Evolutionary conservation across 2,797 vertebrate species (phyloP).

Genomic region (Lagocephalus sceleratus): DNA sequence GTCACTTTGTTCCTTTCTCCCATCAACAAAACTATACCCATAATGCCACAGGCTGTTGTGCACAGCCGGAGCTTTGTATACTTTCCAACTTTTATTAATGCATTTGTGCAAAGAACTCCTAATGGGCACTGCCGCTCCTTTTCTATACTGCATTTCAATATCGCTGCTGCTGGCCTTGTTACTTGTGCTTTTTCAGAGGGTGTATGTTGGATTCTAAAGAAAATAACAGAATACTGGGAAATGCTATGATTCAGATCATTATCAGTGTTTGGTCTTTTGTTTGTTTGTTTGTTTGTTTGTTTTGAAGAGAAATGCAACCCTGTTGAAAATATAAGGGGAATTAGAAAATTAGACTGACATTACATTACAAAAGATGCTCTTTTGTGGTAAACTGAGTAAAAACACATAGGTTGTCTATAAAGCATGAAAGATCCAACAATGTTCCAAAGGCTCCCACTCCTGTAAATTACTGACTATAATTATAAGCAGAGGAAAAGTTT

Average conservation of each 20-base stretch:
- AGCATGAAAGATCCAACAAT: no score
- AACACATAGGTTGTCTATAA: background rate
- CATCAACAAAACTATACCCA: constrained; percentile 26
- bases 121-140: constrained; percentile 21
- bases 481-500: no score
- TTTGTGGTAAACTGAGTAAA: background rate
- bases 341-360: constrained; percentile 1
- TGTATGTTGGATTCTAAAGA: constrained; percentile 6
- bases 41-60: constrained; percentile 2
- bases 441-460: no score
- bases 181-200: constrained; percentile 9
- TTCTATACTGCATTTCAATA: constrained; percentile 6
- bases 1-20: constrained; percentile 17
- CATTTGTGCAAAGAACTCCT: constrained; percentile 4
- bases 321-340: background rate
- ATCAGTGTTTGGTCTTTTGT: constrained; percentile 3
- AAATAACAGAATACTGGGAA: constrained; percentile 2
- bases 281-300: background rate
- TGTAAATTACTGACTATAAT: no score
- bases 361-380: background rate
- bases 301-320: constrained; percentile 2
- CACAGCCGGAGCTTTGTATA: constrained; percentile 14
- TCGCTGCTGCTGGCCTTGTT: constrained; percentile 26
- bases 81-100: constrained; percentile 13
- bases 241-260: constrained; percentile 1